A percentile compares a stretch with the other conserved stretches of the same genome.
Conservation (phyloP, 2,888 invertebrate species). For the Sipha maydis region DNA sequence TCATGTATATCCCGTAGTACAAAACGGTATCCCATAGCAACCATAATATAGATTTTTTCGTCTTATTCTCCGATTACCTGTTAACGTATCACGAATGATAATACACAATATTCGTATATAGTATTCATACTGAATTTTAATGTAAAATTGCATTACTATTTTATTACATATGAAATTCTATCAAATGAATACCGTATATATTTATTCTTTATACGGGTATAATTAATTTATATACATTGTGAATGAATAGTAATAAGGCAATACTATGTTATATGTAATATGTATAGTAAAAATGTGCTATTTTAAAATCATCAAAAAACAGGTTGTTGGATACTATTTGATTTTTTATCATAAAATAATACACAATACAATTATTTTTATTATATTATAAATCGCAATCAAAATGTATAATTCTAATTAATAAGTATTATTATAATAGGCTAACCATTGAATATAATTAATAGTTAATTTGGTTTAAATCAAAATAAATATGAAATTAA, state of each 20-base stretch:
- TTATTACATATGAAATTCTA: too few species aligned
- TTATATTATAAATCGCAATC: not conserved
- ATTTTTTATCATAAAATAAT: not conserved
- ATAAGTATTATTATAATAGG: not conserved
- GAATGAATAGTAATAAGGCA: not conserved
- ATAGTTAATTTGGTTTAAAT: not conserved
- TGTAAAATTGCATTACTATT: not conserved
- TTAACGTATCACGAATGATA: slow-evolving; percentile 24
- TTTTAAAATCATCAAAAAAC: not conserved
- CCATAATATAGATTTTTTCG: slow-evolving; percentile 46
- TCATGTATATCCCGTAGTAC: slow-evolving; percentile 11
- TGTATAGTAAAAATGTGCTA: not conserved
- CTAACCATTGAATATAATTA: not conserved
- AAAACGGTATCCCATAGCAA: slow-evolving; percentile 39
- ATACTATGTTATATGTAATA: not conserved
- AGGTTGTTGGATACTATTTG: not conserved
- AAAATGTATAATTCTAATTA: not conserved
- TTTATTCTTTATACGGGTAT: not conserved
- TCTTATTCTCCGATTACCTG: slow-evolving; percentile 13
- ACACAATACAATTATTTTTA: not conserved
- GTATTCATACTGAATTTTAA: not conserved
- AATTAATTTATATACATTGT: not conserved
- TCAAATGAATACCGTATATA: too few species aligned
- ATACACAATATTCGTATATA: not conserved
- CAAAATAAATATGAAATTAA: not conserved